Evolutionary conservation across 2,113 vertebrate species (phyloP).

Genomic region (Heliornis fulica): DNA sequence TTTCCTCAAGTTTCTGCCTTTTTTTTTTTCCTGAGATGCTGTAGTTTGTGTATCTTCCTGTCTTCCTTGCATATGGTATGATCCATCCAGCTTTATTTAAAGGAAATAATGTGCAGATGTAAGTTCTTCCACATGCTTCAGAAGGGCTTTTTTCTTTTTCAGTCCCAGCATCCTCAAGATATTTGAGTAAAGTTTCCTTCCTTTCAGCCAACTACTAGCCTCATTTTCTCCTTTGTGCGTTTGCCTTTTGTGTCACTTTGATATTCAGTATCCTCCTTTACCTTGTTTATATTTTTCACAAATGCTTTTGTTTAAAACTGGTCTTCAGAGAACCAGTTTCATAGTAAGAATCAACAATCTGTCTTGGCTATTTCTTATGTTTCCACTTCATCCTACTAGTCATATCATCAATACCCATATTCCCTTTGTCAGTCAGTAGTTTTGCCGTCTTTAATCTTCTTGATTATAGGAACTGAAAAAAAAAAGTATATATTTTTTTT

Average conservation of each 20-base stretch:
- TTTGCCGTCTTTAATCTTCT: neutral
- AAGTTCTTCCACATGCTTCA: constrained; percentile 11
- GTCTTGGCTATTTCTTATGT: constrained; percentile 9
- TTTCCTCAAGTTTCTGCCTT: neutral
- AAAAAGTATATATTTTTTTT: too few relatives aligned
- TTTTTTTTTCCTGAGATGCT: neutral
- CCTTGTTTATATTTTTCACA: neutral
- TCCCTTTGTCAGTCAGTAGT: neutral
- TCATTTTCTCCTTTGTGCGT: constrained; percentile 29
- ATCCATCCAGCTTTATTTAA: neutral
- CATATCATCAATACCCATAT: constrained; percentile 3
- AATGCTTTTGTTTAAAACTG: neutral
- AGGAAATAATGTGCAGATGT: neutral
- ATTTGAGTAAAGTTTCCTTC: neutral
- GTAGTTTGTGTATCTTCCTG: neutral
- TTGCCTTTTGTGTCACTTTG: constrained; percentile 42
- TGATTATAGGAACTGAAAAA: neutral
- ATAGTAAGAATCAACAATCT: constrained; percentile 16
- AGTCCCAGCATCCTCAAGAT: neutral
- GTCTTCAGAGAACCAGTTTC: constrained; percentile 12
- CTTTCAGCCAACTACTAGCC: neutral
- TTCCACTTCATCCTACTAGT: neutral
- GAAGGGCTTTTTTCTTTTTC: constrained; percentile 21
- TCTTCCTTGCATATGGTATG: neutral
- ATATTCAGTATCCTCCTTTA: constrained; percentile 22